Evolutionary conservation across 1,140 invertebrate genomes (phyloP).

Genomic region (Penaeus vannamei): DNA sequence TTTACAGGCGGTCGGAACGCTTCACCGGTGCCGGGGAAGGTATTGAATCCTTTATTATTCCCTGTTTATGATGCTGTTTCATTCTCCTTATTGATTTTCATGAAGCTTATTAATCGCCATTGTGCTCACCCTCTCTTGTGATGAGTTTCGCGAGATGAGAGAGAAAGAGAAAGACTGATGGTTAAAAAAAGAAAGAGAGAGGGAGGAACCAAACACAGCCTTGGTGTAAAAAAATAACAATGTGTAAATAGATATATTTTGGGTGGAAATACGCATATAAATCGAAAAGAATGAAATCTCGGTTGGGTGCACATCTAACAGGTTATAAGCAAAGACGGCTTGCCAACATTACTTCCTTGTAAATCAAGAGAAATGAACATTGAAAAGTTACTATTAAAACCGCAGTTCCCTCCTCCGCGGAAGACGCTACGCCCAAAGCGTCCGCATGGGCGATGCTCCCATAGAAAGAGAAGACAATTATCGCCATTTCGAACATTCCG

Average conservation of each 20-base stretch:
- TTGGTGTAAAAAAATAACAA: too few species aligned
- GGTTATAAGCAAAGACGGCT: slow-evolving; percentile 28
- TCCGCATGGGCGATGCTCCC: neutral
- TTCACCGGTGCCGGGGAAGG: neutral
- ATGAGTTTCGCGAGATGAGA: neutral
- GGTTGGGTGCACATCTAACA: neutral
- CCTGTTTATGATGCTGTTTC: slow-evolving; percentile 26
- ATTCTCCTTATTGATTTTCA: neutral
- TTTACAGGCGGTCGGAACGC: too few species aligned
- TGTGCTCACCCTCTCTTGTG: neutral
- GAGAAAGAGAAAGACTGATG: neutral
- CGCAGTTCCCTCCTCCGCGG: neutral
- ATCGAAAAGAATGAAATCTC: slow-evolving; percentile 3
- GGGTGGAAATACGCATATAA: neutral
- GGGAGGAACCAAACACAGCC: too few species aligned
- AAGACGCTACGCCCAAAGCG: neutral
- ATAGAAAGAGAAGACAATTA: neutral
- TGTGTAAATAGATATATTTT: neutral
- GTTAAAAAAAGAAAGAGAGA: too few species aligned
- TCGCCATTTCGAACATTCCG: neutral
- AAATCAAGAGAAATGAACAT: slow-evolving; percentile 45
- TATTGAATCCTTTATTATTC: slow-evolving; percentile 29
- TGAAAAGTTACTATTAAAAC: slow-evolving; percentile 42
- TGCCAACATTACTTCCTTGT: slow-evolving; percentile 43
- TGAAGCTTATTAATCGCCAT: neutral